Base-by-base conservation (phyloP, 2,113 vertebrate genomes). In the Acinonyx jubatus region DNA sequence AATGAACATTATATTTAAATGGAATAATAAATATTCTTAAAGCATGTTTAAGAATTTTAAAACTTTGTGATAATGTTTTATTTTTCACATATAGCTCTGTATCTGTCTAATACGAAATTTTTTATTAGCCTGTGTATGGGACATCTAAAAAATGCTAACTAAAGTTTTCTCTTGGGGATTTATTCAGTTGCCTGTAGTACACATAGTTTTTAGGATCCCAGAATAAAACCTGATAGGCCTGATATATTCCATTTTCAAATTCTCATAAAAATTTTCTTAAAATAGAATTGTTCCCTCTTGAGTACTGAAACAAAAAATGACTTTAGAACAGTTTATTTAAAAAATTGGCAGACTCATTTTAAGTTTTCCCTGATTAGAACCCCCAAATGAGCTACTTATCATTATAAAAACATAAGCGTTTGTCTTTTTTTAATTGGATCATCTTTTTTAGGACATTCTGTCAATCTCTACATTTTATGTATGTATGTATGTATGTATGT, bases 11-110 rank as follows among this genome's bases (percentile, higher is more conserved):
- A n/a, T 92, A 65, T 90, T 96, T 97, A 93, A 89, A 83, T 91
- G 10, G 82, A 97, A 89, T 90, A 98, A 97, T 97, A 98, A 96
- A 96, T 25, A 88, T 98, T 98, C 97, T 96, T 86, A 74, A 98
- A 97, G 45, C 89, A 48, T 93, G 45, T 82, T 95, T 91, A 45
- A 95, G 55, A 88, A 84, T 96, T 94, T 90, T 90, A 73, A 93
- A 78, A 38, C 48, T 55, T 86, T 38, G 21, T 90, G 52, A 69
- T 36, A 19, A 7, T 57, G 36, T 80, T 82, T 57, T 73, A 36
- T 50, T 78, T 92, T 89, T 95, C 18, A 85, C 23, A 31, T 10
- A 1, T 25, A 61, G 12, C 0, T 71, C n/a, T 96, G 10, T 80
- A 50, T 18, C 5, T 3, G 31, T 33, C 33, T 89, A 57, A 41